Percentiles rank a stretch among this genome's conserved stretches.
Evolutionary conservation across 2,888 invertebrate species (phyloP).

Genomic region (Tenthredo mesomela): DNA sequence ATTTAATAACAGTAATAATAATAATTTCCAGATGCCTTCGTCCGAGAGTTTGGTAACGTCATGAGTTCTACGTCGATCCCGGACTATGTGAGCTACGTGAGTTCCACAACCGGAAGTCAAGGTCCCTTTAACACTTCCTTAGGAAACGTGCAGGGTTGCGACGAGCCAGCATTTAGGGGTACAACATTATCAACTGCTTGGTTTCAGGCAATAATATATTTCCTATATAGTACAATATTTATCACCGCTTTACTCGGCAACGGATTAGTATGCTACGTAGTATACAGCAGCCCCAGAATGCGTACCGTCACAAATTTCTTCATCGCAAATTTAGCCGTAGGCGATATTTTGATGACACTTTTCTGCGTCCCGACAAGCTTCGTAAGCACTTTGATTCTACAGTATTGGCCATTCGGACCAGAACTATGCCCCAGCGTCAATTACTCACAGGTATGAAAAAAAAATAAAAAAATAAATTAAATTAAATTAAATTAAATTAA

Average conservation of each 20-base stretch:
- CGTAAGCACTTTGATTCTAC: constrained; percentile 87
- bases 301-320: constrained; percentile 96
- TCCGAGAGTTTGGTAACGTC: background rate
- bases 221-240: constrained; percentile 87
- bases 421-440: constrained; percentile 91
- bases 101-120: background rate
- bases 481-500: background rate
- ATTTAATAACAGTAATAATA: background rate
- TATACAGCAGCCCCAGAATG: constrained; percentile 91
- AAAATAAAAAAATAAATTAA: background rate
- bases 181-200: constrained; percentile 77
- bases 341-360: constrained; percentile 93
- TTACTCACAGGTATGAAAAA: constrained; percentile 83
- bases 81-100: constrained; percentile 3
- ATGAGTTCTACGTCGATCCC: constrained; percentile 2
- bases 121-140: constrained; percentile 47
- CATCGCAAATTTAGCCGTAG: constrained; percentile 92
- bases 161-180: constrained; percentile 57
- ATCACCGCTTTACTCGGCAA: constrained; percentile 87
- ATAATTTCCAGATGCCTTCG: constrained; percentile 14
- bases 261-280: constrained; percentile 92
- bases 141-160: constrained; percentile 56
- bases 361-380: constrained; percentile 96
- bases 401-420: constrained; percentile 94
- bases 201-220: constrained; percentile 84